Conservation (phyloP, 2,888 invertebrate genomes). For the Diplazon laetatorius region DNA sequence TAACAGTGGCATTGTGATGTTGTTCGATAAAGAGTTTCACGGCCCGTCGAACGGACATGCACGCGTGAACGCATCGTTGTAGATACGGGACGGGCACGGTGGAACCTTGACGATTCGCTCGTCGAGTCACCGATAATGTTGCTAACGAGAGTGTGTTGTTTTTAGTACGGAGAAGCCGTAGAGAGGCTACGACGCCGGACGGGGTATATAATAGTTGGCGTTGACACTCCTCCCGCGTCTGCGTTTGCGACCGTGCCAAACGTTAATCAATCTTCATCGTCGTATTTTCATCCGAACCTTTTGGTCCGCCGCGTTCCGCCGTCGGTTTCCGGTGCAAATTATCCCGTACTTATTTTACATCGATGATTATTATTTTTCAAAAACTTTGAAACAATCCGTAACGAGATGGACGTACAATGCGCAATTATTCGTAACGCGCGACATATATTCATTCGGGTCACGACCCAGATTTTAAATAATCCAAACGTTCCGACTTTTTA, state of each 20-base stretch:
- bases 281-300: conserved; percentile 8
- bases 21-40: too few species aligned
- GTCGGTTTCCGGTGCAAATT: not conserved
- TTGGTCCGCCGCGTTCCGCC: not conserved
- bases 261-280: conserved; percentile 24
- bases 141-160: conserved; percentile 71
- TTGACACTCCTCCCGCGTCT: conserved; percentile 32
- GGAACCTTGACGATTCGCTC: conserved; percentile 73
- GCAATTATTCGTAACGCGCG: too few species aligned
- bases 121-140: conserved; percentile 75
- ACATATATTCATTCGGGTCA: not conserved
- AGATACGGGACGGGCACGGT: conserved; percentile 51
- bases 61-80: conserved; percentile 30
- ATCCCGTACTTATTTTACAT: not conserved
- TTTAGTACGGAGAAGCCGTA: too few species aligned
- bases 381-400: not conserved
- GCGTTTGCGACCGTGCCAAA: conserved; percentile 1
- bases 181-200: conserved; percentile 19
- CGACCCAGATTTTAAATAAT: not conserved
- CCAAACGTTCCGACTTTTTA: not conserved
- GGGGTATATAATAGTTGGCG: conserved; percentile 36
- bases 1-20: not conserved
- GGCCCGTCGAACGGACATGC: conserved; percentile 50
- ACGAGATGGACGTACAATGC: too few species aligned
- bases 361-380: not conserved